Conservation (phyloP, 1,140 invertebrate species). For the Drosophila novamexicana region DNA sequence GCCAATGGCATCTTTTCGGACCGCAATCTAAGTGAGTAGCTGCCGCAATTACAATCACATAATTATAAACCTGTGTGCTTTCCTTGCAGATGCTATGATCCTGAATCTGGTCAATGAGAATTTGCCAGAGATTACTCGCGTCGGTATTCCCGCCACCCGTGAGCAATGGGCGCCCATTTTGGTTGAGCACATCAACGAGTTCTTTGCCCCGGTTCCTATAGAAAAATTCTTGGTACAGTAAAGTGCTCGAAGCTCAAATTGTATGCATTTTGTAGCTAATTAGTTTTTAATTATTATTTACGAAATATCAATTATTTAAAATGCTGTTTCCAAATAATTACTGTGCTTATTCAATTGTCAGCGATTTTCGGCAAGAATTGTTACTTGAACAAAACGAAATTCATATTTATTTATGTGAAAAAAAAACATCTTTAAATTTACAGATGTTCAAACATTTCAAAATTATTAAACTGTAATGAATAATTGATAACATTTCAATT, state of each 20-base stretch:
- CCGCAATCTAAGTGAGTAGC: slow-evolving; percentile 75
- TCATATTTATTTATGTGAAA: slow-evolving; percentile 74
- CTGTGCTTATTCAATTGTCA: slow-evolving; percentile 51
- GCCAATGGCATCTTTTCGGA: slow-evolving; percentile 82
- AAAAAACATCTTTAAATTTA: slow-evolving; percentile 5
- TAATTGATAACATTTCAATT: background rate
- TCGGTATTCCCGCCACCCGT: slow-evolving; percentile 81
- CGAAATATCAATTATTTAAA: slow-evolving; percentile 55
- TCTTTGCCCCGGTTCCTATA: slow-evolving; percentile 82
- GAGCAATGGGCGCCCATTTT: slow-evolving; percentile 82
- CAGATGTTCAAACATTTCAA: slow-evolving; percentile 24
- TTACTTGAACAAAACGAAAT: slow-evolving; percentile 39
- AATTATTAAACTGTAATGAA: slow-evolving; percentile 32
- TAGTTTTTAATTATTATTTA: slow-evolving; percentile 64
- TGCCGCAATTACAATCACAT: no score
- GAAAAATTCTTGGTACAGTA: slow-evolving; percentile 75
- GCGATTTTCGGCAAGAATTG: slow-evolving; percentile 34
- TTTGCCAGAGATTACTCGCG: slow-evolving; percentile 76
- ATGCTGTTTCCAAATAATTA: slow-evolving; percentile 77
- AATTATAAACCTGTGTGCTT: background rate
- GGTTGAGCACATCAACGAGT: slow-evolving; percentile 76
- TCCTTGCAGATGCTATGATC: slow-evolving; percentile 73
- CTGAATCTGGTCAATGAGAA: slow-evolving; percentile 83
- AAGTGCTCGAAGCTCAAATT: slow-evolving; percentile 35
- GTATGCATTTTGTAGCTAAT: slow-evolving; percentile 57